These are phyloP conservation scores for Phalangium opilio DNA, from an alignment of 2,888 invertebrate species.

Conservation along the genomic window DNA sequence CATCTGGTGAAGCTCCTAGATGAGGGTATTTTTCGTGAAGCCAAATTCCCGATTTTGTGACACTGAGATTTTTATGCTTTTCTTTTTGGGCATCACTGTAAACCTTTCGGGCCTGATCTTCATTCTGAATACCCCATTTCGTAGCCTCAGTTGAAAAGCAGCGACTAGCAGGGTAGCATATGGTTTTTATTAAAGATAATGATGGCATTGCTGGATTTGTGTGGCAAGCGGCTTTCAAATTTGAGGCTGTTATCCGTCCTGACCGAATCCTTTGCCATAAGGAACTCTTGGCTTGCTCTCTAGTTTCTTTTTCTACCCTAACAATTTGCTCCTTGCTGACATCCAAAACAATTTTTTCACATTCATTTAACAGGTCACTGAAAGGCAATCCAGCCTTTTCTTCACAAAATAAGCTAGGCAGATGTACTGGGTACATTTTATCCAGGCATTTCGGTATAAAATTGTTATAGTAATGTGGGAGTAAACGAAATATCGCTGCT, in stretches of 20 bases:
- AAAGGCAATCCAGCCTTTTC: too few species aligned
- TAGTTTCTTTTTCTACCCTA: neutral
- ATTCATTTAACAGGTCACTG: too few species aligned
- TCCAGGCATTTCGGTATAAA: too few species aligned
- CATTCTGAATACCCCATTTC: neutral
- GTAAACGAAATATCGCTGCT: too few species aligned
- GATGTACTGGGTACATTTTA: too few species aligned
- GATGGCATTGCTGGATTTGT: neutral
- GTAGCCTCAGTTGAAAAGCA: neutral
- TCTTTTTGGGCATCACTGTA: neutral
- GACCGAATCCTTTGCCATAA: neutral
- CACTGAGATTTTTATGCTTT: neutral
- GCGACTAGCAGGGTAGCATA: neutral
- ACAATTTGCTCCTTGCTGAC: too few species aligned
- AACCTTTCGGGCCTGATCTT: neutral
- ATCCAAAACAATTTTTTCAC: too few species aligned
- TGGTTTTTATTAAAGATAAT: neutral
- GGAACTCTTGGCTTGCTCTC: neutral
- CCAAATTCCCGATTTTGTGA: neutral
- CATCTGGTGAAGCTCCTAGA: neutral
- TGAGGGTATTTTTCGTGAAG: neutral
- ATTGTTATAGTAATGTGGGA: too few species aligned
- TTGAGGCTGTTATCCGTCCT: neutral
- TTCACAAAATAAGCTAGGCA: too few species aligned
- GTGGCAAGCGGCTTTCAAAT: neutral